A percentile compares a stretch with the other conserved stretches of the same genome.
phyloP scores from a whole-genome alignment of 2,888 invertebrate genomes.

The Xanthia icteritia region DNA sequence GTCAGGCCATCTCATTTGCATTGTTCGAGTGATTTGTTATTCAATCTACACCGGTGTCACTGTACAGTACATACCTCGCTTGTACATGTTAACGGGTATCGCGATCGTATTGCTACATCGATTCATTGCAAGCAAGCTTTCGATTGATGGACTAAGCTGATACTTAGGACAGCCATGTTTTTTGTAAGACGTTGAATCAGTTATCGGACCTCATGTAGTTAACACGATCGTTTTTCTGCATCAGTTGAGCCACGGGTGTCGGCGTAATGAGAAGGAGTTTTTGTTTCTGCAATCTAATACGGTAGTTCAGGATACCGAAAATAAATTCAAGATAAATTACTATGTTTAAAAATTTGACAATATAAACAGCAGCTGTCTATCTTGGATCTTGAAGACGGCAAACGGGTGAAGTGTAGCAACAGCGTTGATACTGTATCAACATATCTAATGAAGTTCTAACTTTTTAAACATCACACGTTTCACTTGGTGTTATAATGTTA shows the following conservation, averaged over 20 bases:
- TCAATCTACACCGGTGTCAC: slow-evolving; percentile 68
- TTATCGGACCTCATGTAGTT: neutral
- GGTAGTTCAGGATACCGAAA: neutral
- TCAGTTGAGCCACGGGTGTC: neutral
- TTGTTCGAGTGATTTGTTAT: slow-evolving; percentile 71
- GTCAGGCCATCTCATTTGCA: slow-evolving; percentile 63
- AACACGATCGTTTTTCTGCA: slow-evolving; percentile 13
- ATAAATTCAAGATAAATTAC: neutral
- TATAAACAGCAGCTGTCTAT: neutral
- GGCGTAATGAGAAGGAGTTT: neutral
- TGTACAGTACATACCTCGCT: slow-evolving; percentile 65
- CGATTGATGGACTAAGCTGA: slow-evolving; percentile 68
- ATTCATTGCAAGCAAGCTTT: slow-evolving; percentile 67
- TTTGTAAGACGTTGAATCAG: slow-evolving; percentile 11
- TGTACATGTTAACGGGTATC: slow-evolving; percentile 65
- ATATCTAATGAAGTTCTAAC: neutral
- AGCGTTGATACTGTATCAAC: neutral
- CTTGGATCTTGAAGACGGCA: neutral
- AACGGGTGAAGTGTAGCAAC: neutral
- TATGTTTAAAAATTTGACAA: neutral
- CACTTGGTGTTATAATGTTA: slow-evolving; percentile 58
- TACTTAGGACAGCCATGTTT: slow-evolving; percentile 53
- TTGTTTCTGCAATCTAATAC: neutral
- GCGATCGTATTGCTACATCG: slow-evolving; percentile 66
- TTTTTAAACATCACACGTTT: slow-evolving; percentile 36